Conservation (phyloP, 2,113 vertebrate genomes). For the Vombatus ursinus region DNA sequence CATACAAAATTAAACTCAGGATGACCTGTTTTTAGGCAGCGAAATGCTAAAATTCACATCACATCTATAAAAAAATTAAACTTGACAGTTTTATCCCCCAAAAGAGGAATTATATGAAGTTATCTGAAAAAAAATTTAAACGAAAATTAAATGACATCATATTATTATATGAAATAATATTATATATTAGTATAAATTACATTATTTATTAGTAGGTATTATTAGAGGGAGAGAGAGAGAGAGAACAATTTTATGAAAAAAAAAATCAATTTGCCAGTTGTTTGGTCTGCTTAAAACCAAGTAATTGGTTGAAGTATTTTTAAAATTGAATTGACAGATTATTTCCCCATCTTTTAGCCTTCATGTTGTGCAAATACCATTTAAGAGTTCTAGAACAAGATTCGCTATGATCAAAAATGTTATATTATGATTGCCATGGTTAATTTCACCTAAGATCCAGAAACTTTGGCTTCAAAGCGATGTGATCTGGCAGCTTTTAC, state of each 20-base stretch:
- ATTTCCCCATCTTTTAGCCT: background rate
- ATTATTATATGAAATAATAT: background rate
- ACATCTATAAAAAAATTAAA: background rate
- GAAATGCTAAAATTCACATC: background rate
- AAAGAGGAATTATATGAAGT: background rate
- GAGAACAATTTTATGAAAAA: background rate
- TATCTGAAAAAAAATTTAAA: no score
- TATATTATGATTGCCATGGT: conserved; percentile 1
- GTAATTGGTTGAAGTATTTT: background rate
- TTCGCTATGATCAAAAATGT: background rate
- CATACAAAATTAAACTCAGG: background rate
- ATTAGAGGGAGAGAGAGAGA: background rate
- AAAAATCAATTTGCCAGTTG: background rate
- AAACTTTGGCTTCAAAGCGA: conserved; percentile 4
- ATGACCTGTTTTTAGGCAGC: background rate
- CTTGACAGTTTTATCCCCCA: background rate
- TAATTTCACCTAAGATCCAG: conserved; percentile 32
- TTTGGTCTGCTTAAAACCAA: background rate
- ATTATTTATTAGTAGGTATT: background rate
- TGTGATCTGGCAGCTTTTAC: conserved; percentile 5
- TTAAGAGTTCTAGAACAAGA: background rate
- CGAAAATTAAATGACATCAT: background rate
- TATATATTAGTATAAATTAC: no score
- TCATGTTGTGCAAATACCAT: background rate
- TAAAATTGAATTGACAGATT: background rate